These are phyloP conservation scores for Drosophila neotestacea DNA, from an alignment of 2,888 invertebrate genomes.

Conservation along the genomic window DNA sequence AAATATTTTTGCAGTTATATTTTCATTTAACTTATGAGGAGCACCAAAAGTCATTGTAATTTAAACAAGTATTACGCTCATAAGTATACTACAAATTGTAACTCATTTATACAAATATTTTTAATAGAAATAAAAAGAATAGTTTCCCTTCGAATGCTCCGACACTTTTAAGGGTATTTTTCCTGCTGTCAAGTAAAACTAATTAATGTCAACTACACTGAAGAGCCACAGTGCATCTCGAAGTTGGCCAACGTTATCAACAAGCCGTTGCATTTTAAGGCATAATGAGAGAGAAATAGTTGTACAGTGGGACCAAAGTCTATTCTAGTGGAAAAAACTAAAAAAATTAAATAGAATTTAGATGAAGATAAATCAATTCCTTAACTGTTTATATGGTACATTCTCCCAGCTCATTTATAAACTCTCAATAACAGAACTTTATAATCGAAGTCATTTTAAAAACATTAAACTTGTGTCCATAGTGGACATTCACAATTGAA, in stretches of 20 bases:
- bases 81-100: background rate
- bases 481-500: background rate
- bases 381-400: too few relatives aligned
- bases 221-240: constrained; percentile 6
- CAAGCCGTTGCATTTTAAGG: constrained; percentile 16
- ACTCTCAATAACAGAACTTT: background rate
- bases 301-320: constrained; percentile 10
- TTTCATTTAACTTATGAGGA: too few relatives aligned
- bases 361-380: too few relatives aligned
- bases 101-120: background rate
- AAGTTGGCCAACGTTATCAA: constrained; percentile 7
- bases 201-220: constrained; percentile 53
- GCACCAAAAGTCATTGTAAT: too few relatives aligned
- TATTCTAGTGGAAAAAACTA: background rate
- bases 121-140: background rate
- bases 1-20: too few relatives aligned
- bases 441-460: background rate
- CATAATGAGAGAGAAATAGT: constrained; percentile 18
- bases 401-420: background rate
- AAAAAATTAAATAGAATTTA: background rate
- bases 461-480: background rate
- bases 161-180: background rate
- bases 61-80: too few relatives aligned
- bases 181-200: constrained; percentile 44
- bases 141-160: background rate